phyloP scores from a whole-genome alignment of 2,888 invertebrate genomes.

The Epinotia nisella region DNA sequence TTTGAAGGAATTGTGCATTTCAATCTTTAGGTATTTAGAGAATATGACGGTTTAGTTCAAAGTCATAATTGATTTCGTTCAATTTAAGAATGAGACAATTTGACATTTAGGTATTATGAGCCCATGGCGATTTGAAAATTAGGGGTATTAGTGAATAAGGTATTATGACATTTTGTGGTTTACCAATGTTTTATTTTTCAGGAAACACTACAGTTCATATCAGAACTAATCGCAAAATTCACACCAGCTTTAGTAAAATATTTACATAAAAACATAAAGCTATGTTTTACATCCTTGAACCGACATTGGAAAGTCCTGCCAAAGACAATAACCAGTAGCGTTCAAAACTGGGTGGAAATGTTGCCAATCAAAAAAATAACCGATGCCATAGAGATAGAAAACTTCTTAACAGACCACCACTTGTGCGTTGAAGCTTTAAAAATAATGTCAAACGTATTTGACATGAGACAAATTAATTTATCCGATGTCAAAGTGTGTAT shows the following conservation, averaged over 20 bases:
- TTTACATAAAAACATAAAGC: constrained; percentile 48
- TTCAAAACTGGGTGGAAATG: constrained; percentile 49
- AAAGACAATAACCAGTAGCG: constrained; percentile 39
- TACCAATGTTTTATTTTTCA: constrained; percentile 51
- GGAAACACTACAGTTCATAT: constrained; percentile 54
- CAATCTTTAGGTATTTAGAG: too few species aligned
- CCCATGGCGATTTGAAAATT: too few species aligned
- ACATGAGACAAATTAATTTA: constrained; percentile 32
- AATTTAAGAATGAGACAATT: too few species aligned
- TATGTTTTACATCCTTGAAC: constrained; percentile 49
- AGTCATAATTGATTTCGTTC: too few species aligned
- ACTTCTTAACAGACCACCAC: constrained; percentile 47
- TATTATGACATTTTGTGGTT: too few species aligned
- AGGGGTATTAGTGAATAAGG: too few species aligned
- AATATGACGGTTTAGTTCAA: too few species aligned
- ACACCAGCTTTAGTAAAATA: constrained; percentile 48
- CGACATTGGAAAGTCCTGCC: constrained; percentile 43
- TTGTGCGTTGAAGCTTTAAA: constrained; percentile 48
- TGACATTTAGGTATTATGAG: too few species aligned
- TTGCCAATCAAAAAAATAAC: constrained; percentile 52
- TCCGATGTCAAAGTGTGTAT: constrained; percentile 49
- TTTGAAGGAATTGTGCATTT: too few species aligned
- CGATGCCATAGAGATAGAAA: constrained; percentile 50
- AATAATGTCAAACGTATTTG: constrained; percentile 49
- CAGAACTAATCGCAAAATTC: constrained; percentile 50